Conservation (phyloP, 2,888 invertebrate species). For the Cataglyphis livida region DNA sequence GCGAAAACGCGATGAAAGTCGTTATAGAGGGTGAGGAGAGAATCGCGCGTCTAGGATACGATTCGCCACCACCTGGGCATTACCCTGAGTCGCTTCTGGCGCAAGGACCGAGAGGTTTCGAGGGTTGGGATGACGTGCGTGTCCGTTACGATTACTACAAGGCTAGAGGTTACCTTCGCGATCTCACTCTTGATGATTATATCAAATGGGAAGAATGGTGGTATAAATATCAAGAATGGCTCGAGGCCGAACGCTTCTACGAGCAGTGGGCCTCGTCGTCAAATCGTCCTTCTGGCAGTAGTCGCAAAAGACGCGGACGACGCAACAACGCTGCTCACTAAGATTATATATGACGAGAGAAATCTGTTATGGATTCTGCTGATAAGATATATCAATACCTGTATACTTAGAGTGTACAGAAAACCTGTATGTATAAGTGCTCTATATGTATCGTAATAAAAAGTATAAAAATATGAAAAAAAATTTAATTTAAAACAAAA, state of each 20-base stretch:
- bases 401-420: constrained; percentile 64
- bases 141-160: constrained; percentile 96
- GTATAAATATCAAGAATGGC: constrained; percentile 97
- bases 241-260: constrained; percentile 93
- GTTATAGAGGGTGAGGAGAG: constrained; percentile 89
- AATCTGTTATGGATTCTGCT: constrained; percentile 47
- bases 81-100: constrained; percentile 92
- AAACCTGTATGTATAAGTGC: constrained; percentile 12
- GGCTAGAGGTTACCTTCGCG: constrained; percentile 93
- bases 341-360: constrained; percentile 48
- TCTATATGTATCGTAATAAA: constrained; percentile 38
- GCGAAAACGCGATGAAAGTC: constrained; percentile 90
- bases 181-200: constrained; percentile 93
- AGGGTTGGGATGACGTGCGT: constrained; percentile 95
- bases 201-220: constrained; percentile 98
- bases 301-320: constrained; percentile 82
- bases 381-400: constrained; percentile 67
- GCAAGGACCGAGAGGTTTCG: constrained; percentile 90
- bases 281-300: constrained; percentile 85
- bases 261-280: constrained; percentile 88
- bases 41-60: constrained; percentile 86
- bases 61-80: constrained; percentile 90
- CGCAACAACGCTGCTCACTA: constrained; percentile 81
- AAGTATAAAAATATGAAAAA: constrained; percentile 16
- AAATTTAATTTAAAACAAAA: constrained; percentile 5